Conservation (phyloP, 2,888 invertebrate species). For the Drosophila peninsularis region DNA sequence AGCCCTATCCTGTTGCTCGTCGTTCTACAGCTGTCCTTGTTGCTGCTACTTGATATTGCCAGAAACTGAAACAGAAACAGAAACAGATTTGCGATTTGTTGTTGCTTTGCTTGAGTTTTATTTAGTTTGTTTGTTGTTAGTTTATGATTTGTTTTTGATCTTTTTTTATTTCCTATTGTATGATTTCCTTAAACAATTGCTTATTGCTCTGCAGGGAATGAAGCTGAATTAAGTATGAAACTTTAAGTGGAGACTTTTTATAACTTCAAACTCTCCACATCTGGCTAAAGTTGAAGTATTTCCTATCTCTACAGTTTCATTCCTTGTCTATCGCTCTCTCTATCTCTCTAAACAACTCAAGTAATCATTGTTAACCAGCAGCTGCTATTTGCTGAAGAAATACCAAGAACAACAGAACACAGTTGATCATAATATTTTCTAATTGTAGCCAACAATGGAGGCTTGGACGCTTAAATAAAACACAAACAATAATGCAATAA, state of each 20-base stretch:
- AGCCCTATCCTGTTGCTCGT: conserved; percentile 1
- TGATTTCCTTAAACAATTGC: conserved; percentile 9
- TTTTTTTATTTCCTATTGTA: conserved; percentile 1
- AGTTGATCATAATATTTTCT: conserved; percentile 74
- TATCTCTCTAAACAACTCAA: not conserved
- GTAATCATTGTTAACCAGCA: conserved; percentile 39
- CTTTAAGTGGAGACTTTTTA: not conserved
- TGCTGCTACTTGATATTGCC: conserved; percentile 47
- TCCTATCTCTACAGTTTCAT: conserved; percentile 34
- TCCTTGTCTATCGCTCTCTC: conserved; percentile 13
- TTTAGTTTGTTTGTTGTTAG: conserved; percentile 18
- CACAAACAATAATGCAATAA: conserved; percentile 70
- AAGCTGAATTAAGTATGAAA: conserved; percentile 13
- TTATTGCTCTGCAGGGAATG: conserved; percentile 31
- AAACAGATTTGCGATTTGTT: conserved; percentile 46
- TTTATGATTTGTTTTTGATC: conserved; percentile 4
- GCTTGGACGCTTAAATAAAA: conserved; percentile 86
- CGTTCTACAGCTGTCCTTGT: not conserved
- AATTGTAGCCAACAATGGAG: conserved; percentile 85
- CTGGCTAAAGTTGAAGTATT: not conserved
- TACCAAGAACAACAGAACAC: conserved; percentile 4
- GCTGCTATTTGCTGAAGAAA: conserved; percentile 27
- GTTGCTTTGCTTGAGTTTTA: conserved; percentile 50
- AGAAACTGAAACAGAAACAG: conserved; percentile 27
- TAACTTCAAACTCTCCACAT: not conserved